Base-by-base conservation (phyloP, 2,888 invertebrate genomes). In the Epirrhoe tristata region DNA sequence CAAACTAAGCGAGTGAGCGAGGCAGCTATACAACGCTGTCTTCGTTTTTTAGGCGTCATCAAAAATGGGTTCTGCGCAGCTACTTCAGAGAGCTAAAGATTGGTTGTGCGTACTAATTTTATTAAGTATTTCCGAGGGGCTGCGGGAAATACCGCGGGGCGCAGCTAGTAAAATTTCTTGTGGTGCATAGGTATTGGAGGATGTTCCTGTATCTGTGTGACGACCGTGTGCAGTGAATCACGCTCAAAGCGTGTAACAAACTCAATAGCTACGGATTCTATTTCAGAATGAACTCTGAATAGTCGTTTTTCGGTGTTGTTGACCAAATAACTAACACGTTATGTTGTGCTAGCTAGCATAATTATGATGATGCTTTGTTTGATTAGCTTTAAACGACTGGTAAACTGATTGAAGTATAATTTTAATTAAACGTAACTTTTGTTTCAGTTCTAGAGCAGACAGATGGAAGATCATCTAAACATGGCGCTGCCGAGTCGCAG, bases 391-490 rank as follows among this genome's bases (percentile, higher is more conserved):
- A 39, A 6, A 17, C 39, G 31, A 17, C 32, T 43, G 12, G 39
- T 5, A 43, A n/a, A n/a, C n/a, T 12, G 8, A 43, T 43, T 3
- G 24, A 24, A 24, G 24, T 24, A 24, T 1, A 1, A 24, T 24
- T 24, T 24, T 24, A 24, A 43, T 57, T 43, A 43, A 43, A 56
- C 14, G n/a, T 1, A 31, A 39, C 17, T 59, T 63, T 91, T 90
- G 88, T 92, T 93, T 17, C 89, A 93, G 93, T 93, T 74, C 79
- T 92, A 78, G 93, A 93, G 60, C 92, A 91, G 78, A 84, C 83
- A 34, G 92, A 91, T 70, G 77, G 81, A 55, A 79, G 90, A 66
- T 83, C 87, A 54, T 80, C 81, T 66, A 90, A 87, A 75, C 74
- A 82, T 63, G 86, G 81, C 76, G 78, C 81, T 51, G 80, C 81